Conservation (phyloP, 2,888 invertebrate species). For the Norana najaformis region DNA sequence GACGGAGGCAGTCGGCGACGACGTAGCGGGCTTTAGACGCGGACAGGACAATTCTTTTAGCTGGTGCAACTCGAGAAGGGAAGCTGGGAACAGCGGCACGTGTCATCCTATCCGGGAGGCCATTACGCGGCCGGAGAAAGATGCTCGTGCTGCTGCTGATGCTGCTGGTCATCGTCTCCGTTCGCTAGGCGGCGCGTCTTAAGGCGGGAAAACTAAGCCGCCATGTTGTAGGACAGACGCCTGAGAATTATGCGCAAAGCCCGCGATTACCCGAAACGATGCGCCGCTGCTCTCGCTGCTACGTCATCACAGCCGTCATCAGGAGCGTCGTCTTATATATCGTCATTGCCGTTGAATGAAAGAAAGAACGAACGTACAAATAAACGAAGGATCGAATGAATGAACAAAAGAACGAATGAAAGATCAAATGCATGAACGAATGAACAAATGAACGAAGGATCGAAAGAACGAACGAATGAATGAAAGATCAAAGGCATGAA, state of each 20-base stretch:
- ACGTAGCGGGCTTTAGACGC: not conserved
- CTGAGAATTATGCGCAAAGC: not conserved
- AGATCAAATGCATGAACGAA: too few species aligned
- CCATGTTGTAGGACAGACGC: conserved; percentile 19
- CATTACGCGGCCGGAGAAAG: conserved; percentile 1
- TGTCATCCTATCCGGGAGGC: conserved; percentile 23
- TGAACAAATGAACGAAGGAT: too few species aligned
- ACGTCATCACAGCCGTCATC: not conserved
- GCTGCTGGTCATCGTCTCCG: not conserved
- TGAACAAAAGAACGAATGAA: too few species aligned
- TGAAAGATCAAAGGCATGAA: too few species aligned
- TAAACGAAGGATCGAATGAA: too few species aligned
- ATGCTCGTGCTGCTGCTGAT: not conserved
- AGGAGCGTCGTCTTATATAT: not conserved
- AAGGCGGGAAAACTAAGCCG: conserved; percentile 6
- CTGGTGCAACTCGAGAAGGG: conserved; percentile 16
- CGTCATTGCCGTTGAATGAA: not conserved
- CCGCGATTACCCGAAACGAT: not conserved
- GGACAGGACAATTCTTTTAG: conserved; percentile 22
- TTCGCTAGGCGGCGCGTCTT: not conserved
- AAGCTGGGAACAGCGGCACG: conserved; percentile 16
- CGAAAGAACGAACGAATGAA: too few species aligned
- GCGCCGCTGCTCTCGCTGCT: not conserved
- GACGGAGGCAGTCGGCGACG: not conserved
- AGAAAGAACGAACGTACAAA: too few species aligned